Conservation (phyloP, 2,797 vertebrate genomes). For the Melanotaenia boesemani region DNA sequence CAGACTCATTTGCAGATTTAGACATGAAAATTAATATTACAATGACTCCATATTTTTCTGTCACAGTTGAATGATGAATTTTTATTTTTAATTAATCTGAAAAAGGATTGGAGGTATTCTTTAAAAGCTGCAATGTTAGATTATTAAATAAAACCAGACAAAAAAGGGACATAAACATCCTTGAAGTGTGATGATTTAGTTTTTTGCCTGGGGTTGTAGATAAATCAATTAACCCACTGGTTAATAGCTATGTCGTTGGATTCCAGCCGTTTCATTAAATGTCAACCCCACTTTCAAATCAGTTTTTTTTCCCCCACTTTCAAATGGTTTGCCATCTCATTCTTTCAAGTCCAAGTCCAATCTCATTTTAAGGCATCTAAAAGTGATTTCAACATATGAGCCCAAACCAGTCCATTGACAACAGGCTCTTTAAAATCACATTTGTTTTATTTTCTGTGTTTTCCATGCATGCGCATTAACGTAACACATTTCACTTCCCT, state of each 20-base stretch:
- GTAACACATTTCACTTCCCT: slow-evolving; percentile 37
- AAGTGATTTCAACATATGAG: slow-evolving; percentile 38
- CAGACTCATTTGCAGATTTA: too few relatives aligned
- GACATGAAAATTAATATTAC: too few relatives aligned
- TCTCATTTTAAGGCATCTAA: slow-evolving; percentile 53
- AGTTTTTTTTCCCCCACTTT: slow-evolving; percentile 64
- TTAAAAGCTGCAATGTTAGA: too few relatives aligned
- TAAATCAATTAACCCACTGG: not conserved
- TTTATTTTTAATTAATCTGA: too few relatives aligned
- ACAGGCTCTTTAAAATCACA: slow-evolving; percentile 72
- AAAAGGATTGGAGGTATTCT: too few relatives aligned
- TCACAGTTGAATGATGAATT: too few relatives aligned
- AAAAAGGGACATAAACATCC: too few relatives aligned
- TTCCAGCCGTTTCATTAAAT: slow-evolving; percentile 23
- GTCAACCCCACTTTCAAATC: slow-evolving; percentile 43
- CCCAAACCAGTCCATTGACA: slow-evolving; percentile 85
- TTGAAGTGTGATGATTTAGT: not conserved
- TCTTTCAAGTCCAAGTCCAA: slow-evolving; percentile 45
- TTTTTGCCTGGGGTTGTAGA: not conserved
- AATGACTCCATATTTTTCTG: too few relatives aligned
- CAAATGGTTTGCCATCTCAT: slow-evolving; percentile 78
- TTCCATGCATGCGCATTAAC: slow-evolving; percentile 72
- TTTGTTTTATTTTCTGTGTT: slow-evolving; percentile 51
- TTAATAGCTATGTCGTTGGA: not conserved
- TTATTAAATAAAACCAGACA: too few relatives aligned